These are phyloP conservation scores for Pedionomus torquatus DNA, from an alignment of 2,113 vertebrate species.

Conservation along the genomic window DNA sequence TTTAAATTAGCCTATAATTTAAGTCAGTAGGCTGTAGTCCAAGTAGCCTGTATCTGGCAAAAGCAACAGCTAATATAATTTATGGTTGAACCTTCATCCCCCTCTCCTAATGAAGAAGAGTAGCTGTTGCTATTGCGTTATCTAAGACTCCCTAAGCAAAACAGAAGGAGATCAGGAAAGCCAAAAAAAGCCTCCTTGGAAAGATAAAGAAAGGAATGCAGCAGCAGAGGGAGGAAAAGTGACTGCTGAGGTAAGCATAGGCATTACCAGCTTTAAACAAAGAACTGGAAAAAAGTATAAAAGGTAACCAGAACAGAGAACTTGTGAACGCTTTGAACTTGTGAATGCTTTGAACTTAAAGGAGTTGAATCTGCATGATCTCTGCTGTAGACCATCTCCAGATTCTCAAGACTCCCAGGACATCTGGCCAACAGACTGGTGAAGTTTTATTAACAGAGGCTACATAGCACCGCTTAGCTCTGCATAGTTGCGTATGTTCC, in stretches of 20 bases:
- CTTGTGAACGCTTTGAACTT: constrained; percentile 57
- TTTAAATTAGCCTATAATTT: neutral
- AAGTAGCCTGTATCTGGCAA: neutral
- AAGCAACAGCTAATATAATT: neutral
- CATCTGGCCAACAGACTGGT: constrained; percentile 47
- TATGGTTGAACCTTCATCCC: neutral
- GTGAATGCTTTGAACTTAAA: constrained; percentile 57
- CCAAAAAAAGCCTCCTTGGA: neutral
- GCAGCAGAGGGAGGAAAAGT: constrained; percentile 14
- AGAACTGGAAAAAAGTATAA: neutral
- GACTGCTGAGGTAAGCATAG: constrained; percentile 20
- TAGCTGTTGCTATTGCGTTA: neutral
- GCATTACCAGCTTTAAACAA: constrained; percentile 34
- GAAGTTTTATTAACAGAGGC: constrained; percentile 18
- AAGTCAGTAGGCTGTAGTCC: neutral
- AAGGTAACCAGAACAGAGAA: constrained; percentile 45
- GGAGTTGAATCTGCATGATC: constrained; percentile 36
- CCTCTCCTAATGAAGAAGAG: neutral
- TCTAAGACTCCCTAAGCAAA: constrained; percentile 30
- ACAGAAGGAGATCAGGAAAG: constrained; percentile 29
- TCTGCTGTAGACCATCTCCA: constrained; percentile 47
- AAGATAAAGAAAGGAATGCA: constrained; percentile 56
- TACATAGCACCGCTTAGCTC: neutral
- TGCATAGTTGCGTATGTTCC: neutral
- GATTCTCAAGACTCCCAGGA: neutral